Base-by-base conservation (phyloP, 2,797 vertebrate species). In the Sebastiscus tertius region DNA sequence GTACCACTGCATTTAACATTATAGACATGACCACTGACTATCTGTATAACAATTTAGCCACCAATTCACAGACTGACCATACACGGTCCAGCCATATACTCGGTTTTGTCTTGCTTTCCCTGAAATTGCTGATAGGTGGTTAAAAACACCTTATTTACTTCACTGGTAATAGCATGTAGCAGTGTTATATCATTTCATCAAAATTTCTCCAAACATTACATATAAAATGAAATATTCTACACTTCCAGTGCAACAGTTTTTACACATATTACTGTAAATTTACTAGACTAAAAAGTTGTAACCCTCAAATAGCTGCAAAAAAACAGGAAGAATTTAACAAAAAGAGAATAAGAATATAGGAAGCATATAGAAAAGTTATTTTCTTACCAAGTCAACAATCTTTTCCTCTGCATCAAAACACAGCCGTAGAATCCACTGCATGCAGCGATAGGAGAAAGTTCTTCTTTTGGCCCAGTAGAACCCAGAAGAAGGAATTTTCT, bases 341-440 rank as follows among this genome's bases (percentile, higher is more conserved):
- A 62, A 72, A 16, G 3, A 56, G 33, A 46, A 27, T 1, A 6
- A 29, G 33, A 20, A n/a, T 26, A 46, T 4, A 33, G 1, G 27
- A 8, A 42, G 2, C 18, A 39, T 6, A 26, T 3, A 55, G 4
- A 39, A 46, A 63, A 58, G 8, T 42, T 8, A 9, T 77, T 22
- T 56, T 63, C 92, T 92, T 86, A 94, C 93, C 93, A 80, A 85
- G 36, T 80, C 64, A 80, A 29, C 70, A 69, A 70, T 55, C 16
- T 54, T 63, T 39, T 39, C 36, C 20, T 81, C 36, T 72, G 56
- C 74, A 81, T 92, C 81, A 85, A 82, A 75, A 31, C 66, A 52
- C 68, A 69, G 39, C 26, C 3, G 4, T 7, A 2, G 61, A 66
- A 24, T 84, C 65, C 56, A 71, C 22, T 18, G 52, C 10, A 58